Base-by-base conservation (phyloP, 1,140 invertebrate genomes). In the Drosophila grimshawi region DNA sequence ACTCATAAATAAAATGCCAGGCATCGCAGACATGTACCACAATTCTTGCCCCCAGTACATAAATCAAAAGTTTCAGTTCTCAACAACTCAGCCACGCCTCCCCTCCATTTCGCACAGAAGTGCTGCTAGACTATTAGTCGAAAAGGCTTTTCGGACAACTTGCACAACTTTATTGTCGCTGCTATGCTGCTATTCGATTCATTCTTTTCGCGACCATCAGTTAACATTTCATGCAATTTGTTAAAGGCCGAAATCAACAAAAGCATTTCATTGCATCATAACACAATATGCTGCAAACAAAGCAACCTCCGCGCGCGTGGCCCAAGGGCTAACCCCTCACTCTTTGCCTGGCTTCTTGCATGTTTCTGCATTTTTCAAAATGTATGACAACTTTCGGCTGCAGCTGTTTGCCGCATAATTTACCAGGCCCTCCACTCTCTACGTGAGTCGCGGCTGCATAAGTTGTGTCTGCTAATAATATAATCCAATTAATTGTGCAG, bases 31-130 rank as follows among this genome's bases (percentile, higher is more conserved):
- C 82, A 86, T 76, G 83, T 80, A 83, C 72, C 79, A 82, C 79
- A 75, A 88, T 81, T 75, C 80, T 89, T 67, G 59, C 61, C 65
- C 52, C 62, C 76, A 88, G 82, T 80, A 56, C 80, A 86, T 86
- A 86, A 86, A 86, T 86, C 83, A 80, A 69, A 81, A 63, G 70
- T 81, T 74, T 65, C 68, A 70, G 57, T 68, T 78, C 78, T 55
- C 39, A 45, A 11, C 43, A 11, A 33, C 43, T 19, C 41, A 51
- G 45, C 77, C 73, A 62, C n/a, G 49, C 56, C 37, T 11, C n/a
- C n/a, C n/a, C n/a, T 11, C 27, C 4, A 8, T 45, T 8, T 19
- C 11, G 32, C 39, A 29, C 19, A 19, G 1, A 19, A 19, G 43
- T 53, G 39, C 7, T 41, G 7, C 8, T n/a, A 7, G 10, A 41